Base-by-base conservation (phyloP, 2,113 vertebrate genomes). In the Nesogale talazaci region DNA sequence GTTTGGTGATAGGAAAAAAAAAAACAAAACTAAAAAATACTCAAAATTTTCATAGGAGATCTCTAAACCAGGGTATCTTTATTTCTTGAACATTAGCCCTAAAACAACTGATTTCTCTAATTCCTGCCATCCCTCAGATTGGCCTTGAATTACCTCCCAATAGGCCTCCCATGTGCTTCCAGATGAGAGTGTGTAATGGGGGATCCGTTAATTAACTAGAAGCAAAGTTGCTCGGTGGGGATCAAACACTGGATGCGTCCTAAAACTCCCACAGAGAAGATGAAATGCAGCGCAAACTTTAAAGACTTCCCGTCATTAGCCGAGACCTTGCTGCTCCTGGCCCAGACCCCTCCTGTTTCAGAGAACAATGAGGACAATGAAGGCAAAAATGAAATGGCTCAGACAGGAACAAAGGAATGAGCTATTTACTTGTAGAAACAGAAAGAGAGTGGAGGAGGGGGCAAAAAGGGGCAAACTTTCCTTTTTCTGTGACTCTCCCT, bases 261-360 rank as follows among this genome's bases (percentile, higher is more conserved):
- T 98, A 98, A 98, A 98, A 98, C 98, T 98, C 99, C 98, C 98
- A 98, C 98, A 97, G 98, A 98, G 99, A 98, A 99, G 98, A 99
- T 99, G 99, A 99, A 99, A 99, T 99, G 98, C 98, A 96, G 98
- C 96, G 98, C 98, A 98, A 98, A 99, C 99, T 99, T 99, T 99
- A 99, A 99, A 99, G 99, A 99, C 99, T 99, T 99, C 99, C 99
- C 99, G 99, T 99, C 99, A 99, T 99, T 99, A 99, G 99, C 98
- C 97, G 98, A 98, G 99, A 99, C 99, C 98, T 98, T 98, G 99
- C 98, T 98, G 98, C 98, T 99, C 95, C 97, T 97, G 98, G 98
- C 98, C 98, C 98, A 98, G 98, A 98, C 98, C 98, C 98, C 98
- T 98, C 98, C 98, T 98, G 98, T 98, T 98, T 97, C 93, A 15